A percentile compares a stretch with the other conserved stretches of the same genome.
Evolutionary conservation across 2,888 invertebrate genomes (phyloP).

Genomic region (Argyra leucocephala): DNA sequence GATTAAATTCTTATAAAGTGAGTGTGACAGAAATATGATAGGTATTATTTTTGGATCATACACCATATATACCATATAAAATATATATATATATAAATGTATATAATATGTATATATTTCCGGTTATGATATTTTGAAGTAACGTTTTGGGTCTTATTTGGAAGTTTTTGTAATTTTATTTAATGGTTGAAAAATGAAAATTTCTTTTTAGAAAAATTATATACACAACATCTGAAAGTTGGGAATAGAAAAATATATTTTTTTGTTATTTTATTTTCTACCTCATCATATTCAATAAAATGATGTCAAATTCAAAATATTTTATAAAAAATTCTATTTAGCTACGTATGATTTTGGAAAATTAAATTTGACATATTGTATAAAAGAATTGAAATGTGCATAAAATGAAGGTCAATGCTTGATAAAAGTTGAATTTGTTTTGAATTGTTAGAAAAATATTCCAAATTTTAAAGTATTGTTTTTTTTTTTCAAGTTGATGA

Average conservation of each 20-base stretch:
- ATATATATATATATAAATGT: too few relatives aligned
- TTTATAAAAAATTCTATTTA: not conserved
- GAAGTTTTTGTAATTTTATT: not conserved
- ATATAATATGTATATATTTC: too few relatives aligned
- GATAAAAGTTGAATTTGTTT: too few relatives aligned
- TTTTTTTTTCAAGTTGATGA: too few relatives aligned
- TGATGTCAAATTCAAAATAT: not conserved
- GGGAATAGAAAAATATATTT: not conserved
- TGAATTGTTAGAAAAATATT: too few relatives aligned
- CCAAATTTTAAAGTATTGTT: too few relatives aligned
- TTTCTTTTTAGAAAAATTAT: not conserved
- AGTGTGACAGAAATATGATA: conserved; percentile 6
- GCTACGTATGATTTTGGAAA: too few relatives aligned
- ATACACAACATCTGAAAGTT: too few relatives aligned
- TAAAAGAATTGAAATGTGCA: not conserved
- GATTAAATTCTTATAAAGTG: conserved; percentile 4
- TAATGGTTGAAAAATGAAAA: not conserved
- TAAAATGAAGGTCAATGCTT: not conserved
- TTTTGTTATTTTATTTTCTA: not conserved
- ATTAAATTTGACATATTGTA: too few relatives aligned
- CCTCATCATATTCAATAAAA: conserved; percentile 1
- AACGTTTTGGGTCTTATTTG: not conserved
- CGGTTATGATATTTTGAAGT: not conserved
- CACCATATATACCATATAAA: too few relatives aligned
- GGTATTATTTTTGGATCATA: conserved; percentile 1